Evolutionary conservation across 2,888 invertebrate species (phyloP), one percentile per base, ranked within the genome.

Genomic region (Homarus gammarus): DNA sequence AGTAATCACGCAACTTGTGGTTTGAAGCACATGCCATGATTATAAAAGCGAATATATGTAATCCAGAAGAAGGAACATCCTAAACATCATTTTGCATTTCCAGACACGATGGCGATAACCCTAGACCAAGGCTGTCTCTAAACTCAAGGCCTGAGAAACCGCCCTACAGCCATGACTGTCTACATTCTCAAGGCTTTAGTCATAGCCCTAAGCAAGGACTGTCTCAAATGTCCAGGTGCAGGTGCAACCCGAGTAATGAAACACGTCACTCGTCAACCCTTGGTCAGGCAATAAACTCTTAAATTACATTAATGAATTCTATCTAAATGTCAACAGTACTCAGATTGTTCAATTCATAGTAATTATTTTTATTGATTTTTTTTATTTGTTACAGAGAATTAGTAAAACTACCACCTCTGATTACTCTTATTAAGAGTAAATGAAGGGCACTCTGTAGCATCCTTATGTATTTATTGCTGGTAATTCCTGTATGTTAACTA

Each of bases 151-250:
- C 31, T 27, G 64, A 64, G 27, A 64, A n/a, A 64, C 64, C n/a
- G 1, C 27, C 64, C 64, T 64, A n/a, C 15, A 36, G 72, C 56
- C 61, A 79, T 79, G 61, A 79, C 61, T 79, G 12, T 79, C 38
- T 33, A 79, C 79, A 79, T 79, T 61, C 79, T 38, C 79, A 61
- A 61, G 79, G 79, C 10, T 56, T 78, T 38, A 79, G 56, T 38
- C 61, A 79, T 61, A 38, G 61, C 79, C 79, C 61, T 33, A 61
- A 61, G 79, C 79, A 36, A 79, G 56, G 56, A 78, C 31, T 78
- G 51, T 78, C 56, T 78, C 78, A 51, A 33, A 51, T 78, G 33
- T 56, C 33, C 78, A 31, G 78, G 27, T 51, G 56, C 56, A 12
- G 78, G 27, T 51, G 56, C 56, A 12, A 18, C 22, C 56, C 22